Percentiles rank a stretch among this genome's conserved stretches.
phyloP scores from a whole-genome alignment of 2,113 vertebrate genomes.

The Parotia lawesii region DNA sequence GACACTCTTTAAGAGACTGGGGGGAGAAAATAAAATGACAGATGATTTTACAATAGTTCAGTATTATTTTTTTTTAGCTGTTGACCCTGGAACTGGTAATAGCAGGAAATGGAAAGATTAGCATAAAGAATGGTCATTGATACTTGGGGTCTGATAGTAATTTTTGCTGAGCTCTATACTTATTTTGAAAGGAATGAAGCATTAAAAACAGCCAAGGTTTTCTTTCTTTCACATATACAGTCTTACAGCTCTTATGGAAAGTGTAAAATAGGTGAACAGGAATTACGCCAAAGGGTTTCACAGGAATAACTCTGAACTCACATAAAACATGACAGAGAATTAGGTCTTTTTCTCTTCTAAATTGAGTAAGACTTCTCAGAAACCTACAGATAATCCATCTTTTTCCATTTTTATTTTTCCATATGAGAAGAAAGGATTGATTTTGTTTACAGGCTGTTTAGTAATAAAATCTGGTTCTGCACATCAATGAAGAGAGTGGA shows the following conservation, averaged over 20 bases:
- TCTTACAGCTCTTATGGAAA: constrained; percentile 11
- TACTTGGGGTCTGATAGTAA: constrained; percentile 31
- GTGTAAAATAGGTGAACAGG: constrained; percentile 29
- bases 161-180: constrained; percentile 27
- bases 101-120: constrained; percentile 56
- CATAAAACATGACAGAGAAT: not conserved
- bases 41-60: constrained; percentile 58
- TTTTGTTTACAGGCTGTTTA: not conserved
- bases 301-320: not conserved
- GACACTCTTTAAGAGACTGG: constrained; percentile 43
- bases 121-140: constrained; percentile 57
- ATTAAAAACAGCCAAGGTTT: not conserved
- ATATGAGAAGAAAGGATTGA: not conserved
- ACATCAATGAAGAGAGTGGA: not conserved
- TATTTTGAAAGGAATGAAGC: constrained; percentile 24
- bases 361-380: not conserved
- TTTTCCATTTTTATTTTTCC: constrained; percentile 11
- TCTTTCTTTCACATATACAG: not conserved
- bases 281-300: constrained; percentile 40
- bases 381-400: not conserved
- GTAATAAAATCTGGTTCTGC: not conserved
- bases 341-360: not conserved
- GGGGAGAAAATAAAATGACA: constrained; percentile 58
- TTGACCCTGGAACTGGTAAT: constrained; percentile 37
- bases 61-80: not conserved